Evolutionary conservation across 2,797 vertebrate genomes (phyloP).

Genomic region (Epinephelus malabaricus): DNA sequence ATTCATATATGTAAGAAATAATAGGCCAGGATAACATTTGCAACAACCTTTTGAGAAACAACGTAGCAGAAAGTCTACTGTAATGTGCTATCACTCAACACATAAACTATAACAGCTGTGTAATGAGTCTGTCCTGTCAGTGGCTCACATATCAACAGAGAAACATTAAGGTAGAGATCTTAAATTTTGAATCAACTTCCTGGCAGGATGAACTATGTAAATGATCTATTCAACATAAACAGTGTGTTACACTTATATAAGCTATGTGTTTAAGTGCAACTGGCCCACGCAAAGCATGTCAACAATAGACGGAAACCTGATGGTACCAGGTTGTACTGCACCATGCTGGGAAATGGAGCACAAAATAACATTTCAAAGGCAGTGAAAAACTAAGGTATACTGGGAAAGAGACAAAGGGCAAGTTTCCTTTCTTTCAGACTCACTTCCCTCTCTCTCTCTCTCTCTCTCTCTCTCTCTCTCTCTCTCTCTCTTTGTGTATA

Average conservation of each 20-base stretch:
- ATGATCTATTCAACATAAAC: constrained; percentile 45
- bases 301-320: constrained; percentile 85
- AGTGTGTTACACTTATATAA: constrained; percentile 24
- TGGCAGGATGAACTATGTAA: constrained; percentile 18
- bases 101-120: neutral
- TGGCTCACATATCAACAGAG: neutral
- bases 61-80: no score
- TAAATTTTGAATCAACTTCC: constrained; percentile 16
- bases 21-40: neutral
- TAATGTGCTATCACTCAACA: neutral
- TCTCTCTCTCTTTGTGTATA: neutral
- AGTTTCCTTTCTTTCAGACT: constrained; percentile 83
- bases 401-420: constrained; percentile 69
- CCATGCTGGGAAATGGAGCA: constrained; percentile 72
- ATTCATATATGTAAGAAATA: neutral
- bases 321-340: constrained; percentile 56
- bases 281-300: constrained; percentile 47
- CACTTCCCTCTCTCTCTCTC: constrained; percentile 60
- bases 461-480: neutral
- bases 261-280: constrained; percentile 30
- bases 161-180: neutral
- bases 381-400: constrained; percentile 37
- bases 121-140: neutral
- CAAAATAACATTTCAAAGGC: constrained; percentile 77
- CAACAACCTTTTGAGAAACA: neutral